Base-by-base conservation (phyloP, 1,140 invertebrate species). In the Aphelenchoides fujianensis region DNA sequence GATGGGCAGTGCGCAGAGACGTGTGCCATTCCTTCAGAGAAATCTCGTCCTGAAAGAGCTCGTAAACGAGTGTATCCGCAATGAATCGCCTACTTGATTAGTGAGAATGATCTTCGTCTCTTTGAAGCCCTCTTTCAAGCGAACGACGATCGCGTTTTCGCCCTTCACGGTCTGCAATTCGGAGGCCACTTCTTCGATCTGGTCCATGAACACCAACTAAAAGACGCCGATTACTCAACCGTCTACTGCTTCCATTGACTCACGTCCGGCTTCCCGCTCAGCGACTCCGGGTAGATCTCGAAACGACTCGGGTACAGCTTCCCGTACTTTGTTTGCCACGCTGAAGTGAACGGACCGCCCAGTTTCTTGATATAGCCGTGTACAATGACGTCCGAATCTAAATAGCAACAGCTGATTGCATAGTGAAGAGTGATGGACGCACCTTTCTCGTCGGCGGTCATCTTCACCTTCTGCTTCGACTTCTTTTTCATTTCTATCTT, bases 311-410 rank as follows among this genome's bases (percentile, higher is more conserved):
- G 88, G 83, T 95, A 96, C 7, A 96, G 86, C 85, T 95, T 95
- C 0, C 93, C 93, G 82, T 97, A 97, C 72, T 92, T 90, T 12
- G 93, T 95, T 87, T 95, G 94, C 82, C 94, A 97, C 9, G 92
- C 91, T 54, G 92, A 94, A 1, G 93, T 92, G 87, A 99, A 98
- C 12, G 96, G 94, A 54, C 96, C 96, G 37, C 95, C 96, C 59
- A 98, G 87, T 87, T 98, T 98, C 85, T 98, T 95, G 36, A 99
- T 93, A 84, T 98, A 98, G 30, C 97, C 97, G 85, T 99, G 95
- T 67, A 99, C 89, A 84, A 98, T 98, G 85, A 96, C 98, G 86
- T 99, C 96, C 3, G 95, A 97, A 87, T 94, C 93, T 92, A 85
- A 37, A 88, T 86, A 70, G 69, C 75, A 76, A 74, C 66, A 36